phyloP scores from a whole-genome alignment of 2,113 vertebrate genomes.

The Dasyornis broadbenti region DNA sequence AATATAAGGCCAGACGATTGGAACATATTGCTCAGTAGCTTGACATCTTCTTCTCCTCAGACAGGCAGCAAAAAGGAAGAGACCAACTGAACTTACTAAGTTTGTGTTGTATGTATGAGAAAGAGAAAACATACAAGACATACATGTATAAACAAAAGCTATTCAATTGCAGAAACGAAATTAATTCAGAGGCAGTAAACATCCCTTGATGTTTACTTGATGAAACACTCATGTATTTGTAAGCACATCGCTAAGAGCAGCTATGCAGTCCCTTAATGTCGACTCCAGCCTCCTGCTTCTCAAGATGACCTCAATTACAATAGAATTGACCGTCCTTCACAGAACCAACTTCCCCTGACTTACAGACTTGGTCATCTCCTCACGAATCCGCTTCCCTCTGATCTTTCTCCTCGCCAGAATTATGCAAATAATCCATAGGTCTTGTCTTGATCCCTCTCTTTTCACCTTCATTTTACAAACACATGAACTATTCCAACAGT shows the following conservation, averaged over 20 bases:
- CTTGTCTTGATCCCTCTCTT: not conserved
- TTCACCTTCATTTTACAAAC: not conserved
- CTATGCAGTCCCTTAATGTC: fast-evolving
- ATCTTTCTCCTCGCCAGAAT: not conserved
- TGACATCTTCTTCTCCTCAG: not conserved
- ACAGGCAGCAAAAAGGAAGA: not conserved
- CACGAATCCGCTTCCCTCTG: not conserved
- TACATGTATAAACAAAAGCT: not conserved
- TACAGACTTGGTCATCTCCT: not conserved
- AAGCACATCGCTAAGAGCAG: not conserved
- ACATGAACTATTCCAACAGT: not conserved
- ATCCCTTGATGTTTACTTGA: not conserved
- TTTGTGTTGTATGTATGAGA: not conserved
- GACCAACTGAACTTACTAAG: not conserved
- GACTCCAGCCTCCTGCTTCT: not conserved
- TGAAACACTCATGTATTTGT: not conserved
- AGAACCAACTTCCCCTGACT: not conserved
- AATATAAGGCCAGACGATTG: not conserved
- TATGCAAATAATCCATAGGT: not conserved
- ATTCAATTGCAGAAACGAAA: not conserved
- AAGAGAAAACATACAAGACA: not conserved
- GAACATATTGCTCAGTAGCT: not conserved
- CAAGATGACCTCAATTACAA: not conserved
- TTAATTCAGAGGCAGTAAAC: not conserved
- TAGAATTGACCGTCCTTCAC: not conserved